Evolutionary conservation across 2,797 vertebrate genomes (phyloP), one percentile per base, ranked within the genome.

Genomic region (Margarornis squamiger): DNA sequence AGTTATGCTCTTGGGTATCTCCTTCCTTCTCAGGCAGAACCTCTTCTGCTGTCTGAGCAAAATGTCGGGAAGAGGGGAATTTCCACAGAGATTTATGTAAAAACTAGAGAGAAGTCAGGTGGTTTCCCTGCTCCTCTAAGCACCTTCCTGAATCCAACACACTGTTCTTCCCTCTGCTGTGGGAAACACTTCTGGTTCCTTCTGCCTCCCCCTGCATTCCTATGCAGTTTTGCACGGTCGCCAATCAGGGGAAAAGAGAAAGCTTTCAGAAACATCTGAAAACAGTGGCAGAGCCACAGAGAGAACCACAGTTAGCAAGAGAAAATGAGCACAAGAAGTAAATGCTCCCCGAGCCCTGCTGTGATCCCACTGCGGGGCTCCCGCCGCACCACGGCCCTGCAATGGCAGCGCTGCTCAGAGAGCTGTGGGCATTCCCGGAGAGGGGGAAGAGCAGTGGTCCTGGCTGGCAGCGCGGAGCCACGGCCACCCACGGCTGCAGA

Each of bases 21-120:
- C 73, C 43, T 48, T 88, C 65, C 65, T 72, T 81, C 88, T 79
- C 86, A 62, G 70, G 72, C 58, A 93, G 61, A 78, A 91, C 88
- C 88, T 93, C 88, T 45, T 78, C 46, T 92, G 88, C 76, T 89
- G 78, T 90, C 79, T 95, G 90, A 95, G 68, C 93, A 77, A 94
- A 79, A 82, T 95, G 66, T 92, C 92, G 95, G 73, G 89, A 84
- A 95, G 92, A 95, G 74, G 92, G 91, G 95, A 97, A 93, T 88
- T 88, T 94, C 89, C 78, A 71, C 57, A 74, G 61, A 91, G 84
- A 58, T 67, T 80, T 80, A 6, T 88, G 89, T 87, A 39, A 72
- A 78, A 90, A 88, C 38, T 49, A 76, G 61, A 85, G 43, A 45
- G 57, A 85, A 71, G 57, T 70, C 72, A 71, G 54, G 54, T 85